These are phyloP conservation scores for Echinometra lucunter DNA, from an alignment of 53 echinoderm and acorn worm genomes.

Conservation along the genomic window DNA sequence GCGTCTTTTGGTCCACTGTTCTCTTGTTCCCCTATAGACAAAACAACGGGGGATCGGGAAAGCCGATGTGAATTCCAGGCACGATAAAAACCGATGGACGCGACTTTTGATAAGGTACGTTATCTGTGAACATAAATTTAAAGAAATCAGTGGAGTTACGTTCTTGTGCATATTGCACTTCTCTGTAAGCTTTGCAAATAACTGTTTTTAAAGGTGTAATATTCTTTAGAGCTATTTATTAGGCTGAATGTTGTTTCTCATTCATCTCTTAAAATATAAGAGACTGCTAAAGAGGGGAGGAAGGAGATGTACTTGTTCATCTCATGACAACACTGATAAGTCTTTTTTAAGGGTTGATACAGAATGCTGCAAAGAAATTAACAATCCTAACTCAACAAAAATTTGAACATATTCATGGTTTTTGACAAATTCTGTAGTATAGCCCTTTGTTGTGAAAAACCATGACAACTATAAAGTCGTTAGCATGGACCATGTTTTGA, in stretches of 20 bases:
- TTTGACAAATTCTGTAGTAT: not conserved
- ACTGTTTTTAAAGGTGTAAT: not conserved
- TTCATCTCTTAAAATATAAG: not conserved
- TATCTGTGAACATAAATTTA: not conserved
- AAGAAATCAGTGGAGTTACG: not conserved
- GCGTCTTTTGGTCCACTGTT: too few species aligned
- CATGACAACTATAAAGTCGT: not conserved
- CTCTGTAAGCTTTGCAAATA: not conserved
- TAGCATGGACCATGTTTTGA: slow-evolving; percentile 12
- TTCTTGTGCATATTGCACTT: not conserved
- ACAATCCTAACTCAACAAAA: not conserved
- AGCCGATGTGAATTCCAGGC: too few species aligned
- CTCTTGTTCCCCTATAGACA: too few species aligned
- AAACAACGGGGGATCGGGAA: too few species aligned
- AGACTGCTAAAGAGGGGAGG: not conserved
- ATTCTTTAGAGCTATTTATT: not conserved
- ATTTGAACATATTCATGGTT: not conserved
- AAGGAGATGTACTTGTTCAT: not conserved
- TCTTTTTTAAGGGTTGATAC: not conserved
- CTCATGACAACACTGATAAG: not conserved
- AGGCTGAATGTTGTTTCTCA: not conserved
- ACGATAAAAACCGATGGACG: too few species aligned
- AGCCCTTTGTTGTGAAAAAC: not conserved
- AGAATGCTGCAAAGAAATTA: not conserved
- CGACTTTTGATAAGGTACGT: too few species aligned